Evolutionary conservation across 2,113 vertebrate species (phyloP), one percentile per base, ranked within the genome.

Genomic region (Anhinga rufa): DNA sequence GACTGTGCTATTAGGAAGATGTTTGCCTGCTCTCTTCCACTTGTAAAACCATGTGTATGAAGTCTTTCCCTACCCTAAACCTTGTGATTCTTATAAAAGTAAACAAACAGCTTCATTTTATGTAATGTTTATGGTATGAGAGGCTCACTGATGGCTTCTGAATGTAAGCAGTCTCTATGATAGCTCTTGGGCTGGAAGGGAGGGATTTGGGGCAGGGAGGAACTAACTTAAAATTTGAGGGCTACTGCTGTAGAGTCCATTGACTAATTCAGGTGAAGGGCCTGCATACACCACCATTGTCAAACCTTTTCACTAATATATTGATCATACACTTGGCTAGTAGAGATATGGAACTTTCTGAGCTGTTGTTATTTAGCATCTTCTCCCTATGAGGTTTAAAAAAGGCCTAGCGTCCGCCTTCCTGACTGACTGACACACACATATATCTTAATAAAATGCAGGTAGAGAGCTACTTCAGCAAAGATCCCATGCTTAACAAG

Each of bases 211-310:
- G 29, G 18, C 18, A 80, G 3, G 7, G 21, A 69, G 17, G 18
- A 87, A 11, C 6, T n/a, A 32, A 49, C 6, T 40, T 6, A 34
- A 25, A 78, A 54, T 70, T 31, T 69, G 54, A 83, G 26, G 25
- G 13, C 28, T 89, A 8, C 13, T 81, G 11, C 26, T 65, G 14
- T 54, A 34, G 38, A 34, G 46, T 55, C 14, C 21, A 18, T 12
- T 38, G 36, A 57, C 26, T 10, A 22, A 0, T 68, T 69, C 13
- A 2, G 10, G 17, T 7, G 7, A 76, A 20, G 18, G 29, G 2
- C 17, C 21, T 88, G 14, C n/a, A 82, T 24, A 26, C 8, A 69
- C 6, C 26, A 49, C 7, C 19, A 26, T 2, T 38, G 34, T 25
- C 21, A 34, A 48, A 60, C 9, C 4, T 65, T 62, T 70, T 83